Evolutionary conservation across 2,888 invertebrate species (phyloP).

Genomic region (Adelognathus sp.): DNA sequence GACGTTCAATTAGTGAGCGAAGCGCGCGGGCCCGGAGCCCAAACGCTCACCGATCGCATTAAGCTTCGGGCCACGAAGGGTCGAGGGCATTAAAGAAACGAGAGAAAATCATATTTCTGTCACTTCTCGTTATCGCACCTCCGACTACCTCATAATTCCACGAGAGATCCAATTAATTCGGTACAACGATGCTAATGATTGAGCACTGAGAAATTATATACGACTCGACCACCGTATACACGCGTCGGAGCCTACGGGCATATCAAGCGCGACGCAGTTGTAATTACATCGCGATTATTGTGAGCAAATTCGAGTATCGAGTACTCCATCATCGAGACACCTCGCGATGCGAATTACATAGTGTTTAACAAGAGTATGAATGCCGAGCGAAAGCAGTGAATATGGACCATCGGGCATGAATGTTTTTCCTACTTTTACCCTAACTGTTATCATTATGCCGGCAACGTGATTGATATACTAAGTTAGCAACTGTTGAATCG

Average conservation of each 20-base stretch:
- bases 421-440: background rate
- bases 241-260: background rate
- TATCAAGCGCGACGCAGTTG: background rate
- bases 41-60: background rate
- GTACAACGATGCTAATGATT: conserved; percentile 42
- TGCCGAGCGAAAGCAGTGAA: background rate
- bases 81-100: background rate
- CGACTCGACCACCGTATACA: background rate
- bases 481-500: too few species aligned
- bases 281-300: conserved; percentile 35
- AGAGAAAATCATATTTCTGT: conserved; percentile 52
- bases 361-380: background rate
- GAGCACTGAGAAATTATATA: conserved; percentile 36
- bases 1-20: conserved; percentile 43
- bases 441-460: too few species aligned
- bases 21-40: background rate
- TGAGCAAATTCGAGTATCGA: conserved; percentile 20
- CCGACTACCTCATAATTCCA: conserved; percentile 24
- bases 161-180: conserved; percentile 41
- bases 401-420: background rate
- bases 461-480: too few species aligned
- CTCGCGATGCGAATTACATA: conserved; percentile 17
- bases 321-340: conserved; percentile 39
- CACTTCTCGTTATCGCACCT: conserved; percentile 43
- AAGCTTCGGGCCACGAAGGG: background rate